Evolutionary conservation across 2,113 vertebrate genomes (phyloP).

Genomic region (Abramis brama): DNA sequence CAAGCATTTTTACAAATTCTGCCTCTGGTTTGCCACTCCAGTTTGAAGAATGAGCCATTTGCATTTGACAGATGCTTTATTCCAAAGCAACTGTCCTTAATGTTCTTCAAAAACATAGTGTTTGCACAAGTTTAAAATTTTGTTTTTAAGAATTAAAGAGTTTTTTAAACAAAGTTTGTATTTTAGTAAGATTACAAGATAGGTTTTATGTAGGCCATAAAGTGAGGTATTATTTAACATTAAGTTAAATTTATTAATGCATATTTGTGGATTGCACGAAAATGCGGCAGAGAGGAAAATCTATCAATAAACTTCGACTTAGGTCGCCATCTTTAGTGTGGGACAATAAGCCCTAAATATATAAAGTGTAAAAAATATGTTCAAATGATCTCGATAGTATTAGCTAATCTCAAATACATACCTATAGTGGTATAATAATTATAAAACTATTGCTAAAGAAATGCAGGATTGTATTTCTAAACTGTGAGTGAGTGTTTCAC

Average conservation of each 20-base stretch:
- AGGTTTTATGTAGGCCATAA: background rate
- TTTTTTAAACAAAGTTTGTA: background rate
- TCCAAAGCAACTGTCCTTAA: too few species aligned
- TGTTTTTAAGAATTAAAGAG: background rate
- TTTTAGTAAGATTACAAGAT: background rate
- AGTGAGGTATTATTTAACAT: background rate
- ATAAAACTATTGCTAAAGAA: background rate
- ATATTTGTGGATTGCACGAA: background rate
- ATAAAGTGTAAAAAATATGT: background rate
- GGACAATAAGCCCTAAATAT: constrained; percentile 69
- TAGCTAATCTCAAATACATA: background rate
- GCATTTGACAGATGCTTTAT: background rate
- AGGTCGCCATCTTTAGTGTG: constrained; percentile 78
- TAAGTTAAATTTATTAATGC: background rate
- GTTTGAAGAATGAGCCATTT: background rate
- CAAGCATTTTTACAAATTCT: background rate
- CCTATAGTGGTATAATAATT: background rate
- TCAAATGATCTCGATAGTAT: background rate
- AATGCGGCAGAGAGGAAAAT: background rate
- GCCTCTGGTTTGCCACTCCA: background rate
- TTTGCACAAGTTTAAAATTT: background rate
- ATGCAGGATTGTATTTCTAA: background rate
- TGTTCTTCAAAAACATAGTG: too few species aligned
- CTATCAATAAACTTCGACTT: background rate
- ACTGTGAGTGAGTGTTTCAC: background rate